Base-by-base conservation (phyloP, 1,140 invertebrate genomes). In the Notospermus geniculatus region DNA sequence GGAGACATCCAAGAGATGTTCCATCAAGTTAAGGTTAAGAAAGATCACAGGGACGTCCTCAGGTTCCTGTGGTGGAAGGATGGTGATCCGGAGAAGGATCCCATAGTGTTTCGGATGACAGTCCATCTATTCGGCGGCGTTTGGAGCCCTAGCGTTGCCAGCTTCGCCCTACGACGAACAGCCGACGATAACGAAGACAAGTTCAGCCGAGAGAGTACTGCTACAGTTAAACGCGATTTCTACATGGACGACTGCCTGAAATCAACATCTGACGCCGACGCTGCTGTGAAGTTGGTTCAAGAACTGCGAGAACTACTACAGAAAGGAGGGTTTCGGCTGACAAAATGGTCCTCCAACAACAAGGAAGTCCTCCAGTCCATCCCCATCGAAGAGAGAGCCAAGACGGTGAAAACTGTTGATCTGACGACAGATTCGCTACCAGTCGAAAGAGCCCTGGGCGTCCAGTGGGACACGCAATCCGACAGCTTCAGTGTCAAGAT, bases 331-430 rank as follows among this genome's bases (percentile, higher is more conserved):
- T 32, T 71, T 0, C 19, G 63, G 13, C 54, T 74, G 11, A 69
- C 68, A 30, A 74, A 72, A 39, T 71, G 67, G 30, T 27, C 64
- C 1, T 62, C 63, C n/a, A 71, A 70, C 53, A 43, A 25, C 13
- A 64, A 56, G 27, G 45, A 66, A n/a, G 64, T 73, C 2, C n/a
- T 73, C n/a, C 11, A 54, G n/a, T 13, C 22, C 13, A 59, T 73
- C 58, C 46, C 65, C 27, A 1, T 28, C 9, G 39, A 45, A 28
- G 60, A 62, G 30, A 36, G 32, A 36, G 54, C 60, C 2, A 45
- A 29, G n/a, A 46, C 29, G 23, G 15, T 62, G n/a, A 36, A 45
- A 28, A 7, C 4, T 22, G 11, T 52, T 5, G 23, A 58, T 22
- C 32, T 59, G n/a, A 17, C 23, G 9, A 56, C 17, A 23, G 46